These are phyloP conservation scores for Planococcus citri DNA, from an alignment of 1,140 invertebrate species.

Conservation along the genomic window DNA sequence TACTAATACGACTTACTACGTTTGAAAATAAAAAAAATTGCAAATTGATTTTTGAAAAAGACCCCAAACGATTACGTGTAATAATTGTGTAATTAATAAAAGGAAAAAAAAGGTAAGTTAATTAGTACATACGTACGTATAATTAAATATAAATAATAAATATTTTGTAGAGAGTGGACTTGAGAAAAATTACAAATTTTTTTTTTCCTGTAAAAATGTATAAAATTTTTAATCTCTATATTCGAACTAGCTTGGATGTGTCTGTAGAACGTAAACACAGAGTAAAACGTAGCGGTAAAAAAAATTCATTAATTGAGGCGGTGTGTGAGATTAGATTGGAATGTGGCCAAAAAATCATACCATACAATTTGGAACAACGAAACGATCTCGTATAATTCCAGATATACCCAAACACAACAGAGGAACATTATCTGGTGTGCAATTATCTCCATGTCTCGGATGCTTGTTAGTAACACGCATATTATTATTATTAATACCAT, in stretches of 20 bases:
- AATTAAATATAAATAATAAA: not conserved
- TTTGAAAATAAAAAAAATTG: not conserved
- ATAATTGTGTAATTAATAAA: not conserved
- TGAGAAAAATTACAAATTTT: not conserved
- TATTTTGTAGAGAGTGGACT: slow-evolving; percentile 1
- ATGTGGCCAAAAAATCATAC: not conserved
- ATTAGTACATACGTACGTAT: not conserved
- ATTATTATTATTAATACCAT: too few species aligned
- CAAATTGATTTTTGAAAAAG: too few species aligned
- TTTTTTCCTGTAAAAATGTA: not conserved
- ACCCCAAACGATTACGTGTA: too few species aligned
- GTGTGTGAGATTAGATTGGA: not conserved
- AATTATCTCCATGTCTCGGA: not conserved
- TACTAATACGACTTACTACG: not conserved
- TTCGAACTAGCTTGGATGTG: not conserved
- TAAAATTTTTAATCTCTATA: too few species aligned
- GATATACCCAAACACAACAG: not conserved
- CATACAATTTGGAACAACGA: too few species aligned
- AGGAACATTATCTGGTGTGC: not conserved
- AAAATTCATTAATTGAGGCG: not conserved
- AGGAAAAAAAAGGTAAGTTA: not conserved
- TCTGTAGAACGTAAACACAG: not conserved
- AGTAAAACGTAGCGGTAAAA: not conserved
- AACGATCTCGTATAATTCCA: not conserved
- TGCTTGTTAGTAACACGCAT: too few species aligned